phyloP scores from a whole-genome alignment of 2,113 vertebrate species.

The Elaphurus davidianus region DNA sequence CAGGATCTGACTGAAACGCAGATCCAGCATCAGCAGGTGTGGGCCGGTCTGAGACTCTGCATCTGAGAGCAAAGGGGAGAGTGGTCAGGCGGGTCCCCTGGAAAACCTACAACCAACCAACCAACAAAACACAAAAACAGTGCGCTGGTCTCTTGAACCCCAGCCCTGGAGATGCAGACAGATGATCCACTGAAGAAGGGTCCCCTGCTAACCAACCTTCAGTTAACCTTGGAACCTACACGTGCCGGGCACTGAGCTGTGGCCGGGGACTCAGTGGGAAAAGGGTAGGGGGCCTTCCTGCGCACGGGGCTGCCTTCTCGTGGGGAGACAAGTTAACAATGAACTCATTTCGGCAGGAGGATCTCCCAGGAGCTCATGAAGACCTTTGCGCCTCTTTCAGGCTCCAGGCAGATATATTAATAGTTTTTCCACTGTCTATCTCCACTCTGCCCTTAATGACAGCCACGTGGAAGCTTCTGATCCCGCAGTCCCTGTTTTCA shows the following conservation, averaged over 20 bases:
- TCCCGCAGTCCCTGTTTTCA: not conserved
- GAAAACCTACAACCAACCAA: not conserved
- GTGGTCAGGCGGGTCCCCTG: accelerated
- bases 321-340: not conserved
- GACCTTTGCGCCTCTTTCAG: accelerated
- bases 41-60: not conserved
- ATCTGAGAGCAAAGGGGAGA: not conserved
- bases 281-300: not conserved
- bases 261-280: not conserved
- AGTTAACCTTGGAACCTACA: accelerated
- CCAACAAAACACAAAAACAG: not conserved
- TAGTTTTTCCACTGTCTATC: not conserved
- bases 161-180: not conserved
- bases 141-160: not conserved
- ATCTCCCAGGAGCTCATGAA: not conserved
- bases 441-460: not conserved
- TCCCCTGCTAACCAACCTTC: not conserved
- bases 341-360: too few species aligned
- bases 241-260: accelerated
- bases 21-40: not conserved
- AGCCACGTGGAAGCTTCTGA: not conserved
- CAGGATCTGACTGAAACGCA: not conserved
- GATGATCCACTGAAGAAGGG: too few species aligned
- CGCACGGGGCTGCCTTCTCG: not conserved
- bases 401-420: not conserved